Conservation (phyloP, 2,797 vertebrate genomes). For the Crocodylus rhombifer region DNA sequence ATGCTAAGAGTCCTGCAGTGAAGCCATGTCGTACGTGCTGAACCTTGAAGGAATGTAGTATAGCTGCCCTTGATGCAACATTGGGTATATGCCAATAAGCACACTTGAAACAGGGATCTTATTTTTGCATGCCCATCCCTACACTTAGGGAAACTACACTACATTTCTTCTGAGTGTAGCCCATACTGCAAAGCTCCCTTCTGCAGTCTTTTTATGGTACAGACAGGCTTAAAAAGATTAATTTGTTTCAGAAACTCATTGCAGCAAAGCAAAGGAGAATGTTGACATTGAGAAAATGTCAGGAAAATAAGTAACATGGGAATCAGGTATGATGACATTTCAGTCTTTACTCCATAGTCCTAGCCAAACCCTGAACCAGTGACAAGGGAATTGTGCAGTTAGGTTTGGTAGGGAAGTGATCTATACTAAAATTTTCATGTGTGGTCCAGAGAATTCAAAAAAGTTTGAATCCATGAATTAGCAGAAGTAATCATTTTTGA, state of each 20-base stretch:
- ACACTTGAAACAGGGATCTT: too few species aligned
- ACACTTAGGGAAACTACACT: too few species aligned
- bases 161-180: too few species aligned
- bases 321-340: not conserved
- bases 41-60: too few species aligned
- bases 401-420: not conserved
- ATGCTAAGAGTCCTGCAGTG: too few species aligned
- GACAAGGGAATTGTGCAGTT: not conserved
- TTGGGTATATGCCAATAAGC: too few species aligned
- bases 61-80: too few species aligned
- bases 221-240: too few species aligned
- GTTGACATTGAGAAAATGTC: not conserved
- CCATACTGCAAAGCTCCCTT: too few species aligned
- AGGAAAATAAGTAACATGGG: not conserved
- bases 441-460: not conserved
- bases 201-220: too few species aligned
- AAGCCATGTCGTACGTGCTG: too few species aligned
- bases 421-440: not conserved
- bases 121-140: too few species aligned
- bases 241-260: not conserved
- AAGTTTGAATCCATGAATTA: not conserved
- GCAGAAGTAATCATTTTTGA: not conserved
- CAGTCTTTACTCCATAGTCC: not conserved
- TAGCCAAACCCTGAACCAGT: not conserved
- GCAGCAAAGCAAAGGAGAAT: not conserved